Evolutionary conservation across 2,797 vertebrate species (phyloP).

Genomic region (Mycteria americana): DNA sequence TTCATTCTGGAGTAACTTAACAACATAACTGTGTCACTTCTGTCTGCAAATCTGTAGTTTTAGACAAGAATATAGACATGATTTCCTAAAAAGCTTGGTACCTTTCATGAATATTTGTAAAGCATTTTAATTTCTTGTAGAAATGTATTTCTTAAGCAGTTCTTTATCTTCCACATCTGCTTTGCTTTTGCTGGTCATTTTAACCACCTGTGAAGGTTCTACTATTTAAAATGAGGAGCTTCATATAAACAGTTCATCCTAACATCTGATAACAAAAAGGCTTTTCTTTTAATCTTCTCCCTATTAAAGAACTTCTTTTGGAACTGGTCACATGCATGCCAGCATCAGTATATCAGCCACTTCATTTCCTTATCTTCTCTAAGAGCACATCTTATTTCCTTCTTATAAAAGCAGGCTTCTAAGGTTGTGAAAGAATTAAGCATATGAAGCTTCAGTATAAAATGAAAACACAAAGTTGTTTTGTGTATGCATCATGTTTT

Average conservation of each 20-base stretch:
- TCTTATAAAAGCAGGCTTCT: neutral
- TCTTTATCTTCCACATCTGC: neutral
- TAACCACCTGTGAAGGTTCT: neutral
- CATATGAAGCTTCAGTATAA: neutral
- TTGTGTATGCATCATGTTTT: neutral
- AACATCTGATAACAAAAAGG: neutral
- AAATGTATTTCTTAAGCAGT: neutral
- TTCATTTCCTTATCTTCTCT: neutral
- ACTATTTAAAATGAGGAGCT: neutral
- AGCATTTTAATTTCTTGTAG: neutral
- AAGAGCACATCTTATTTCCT: neutral
- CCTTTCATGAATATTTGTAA: neutral
- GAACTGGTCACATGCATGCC: neutral
- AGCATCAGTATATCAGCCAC: neutral
- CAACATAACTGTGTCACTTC: neutral
- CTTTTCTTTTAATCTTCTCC: neutral
- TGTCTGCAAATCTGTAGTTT: neutral
- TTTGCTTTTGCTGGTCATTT: neutral
- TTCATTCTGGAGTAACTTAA: neutral
- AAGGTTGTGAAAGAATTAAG: neutral
- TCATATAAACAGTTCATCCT: neutral
- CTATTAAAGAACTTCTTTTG: neutral
- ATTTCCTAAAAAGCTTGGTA: neutral
- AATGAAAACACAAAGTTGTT: neutral
- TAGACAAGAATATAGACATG: neutral